Conservation (phyloP, 2,888 invertebrate genomes). For the Aromia moschata region DNA sequence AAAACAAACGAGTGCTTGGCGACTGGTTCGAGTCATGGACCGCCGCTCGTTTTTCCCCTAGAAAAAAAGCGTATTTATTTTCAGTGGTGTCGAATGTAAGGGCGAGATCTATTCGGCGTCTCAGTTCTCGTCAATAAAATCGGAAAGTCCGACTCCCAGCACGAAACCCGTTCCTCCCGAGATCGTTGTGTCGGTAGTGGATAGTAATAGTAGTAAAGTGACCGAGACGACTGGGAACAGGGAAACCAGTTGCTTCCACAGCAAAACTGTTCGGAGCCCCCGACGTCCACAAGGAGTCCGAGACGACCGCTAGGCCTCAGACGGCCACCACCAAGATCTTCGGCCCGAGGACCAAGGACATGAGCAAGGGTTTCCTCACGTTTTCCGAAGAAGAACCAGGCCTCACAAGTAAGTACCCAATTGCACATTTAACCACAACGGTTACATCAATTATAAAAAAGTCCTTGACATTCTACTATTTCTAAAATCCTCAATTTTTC, state of each 20-base stretch:
- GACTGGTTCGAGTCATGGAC: slow-evolving; percentile 21
- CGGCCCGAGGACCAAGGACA: slow-evolving; percentile 86
- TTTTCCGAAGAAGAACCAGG: slow-evolving; percentile 86
- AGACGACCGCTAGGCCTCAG: slow-evolving; percentile 63
- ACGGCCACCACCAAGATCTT: slow-evolving; percentile 81
- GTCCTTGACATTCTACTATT: too few relatives aligned
- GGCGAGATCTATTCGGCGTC: slow-evolving; percentile 80
- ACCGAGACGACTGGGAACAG: slow-evolving; percentile 19
- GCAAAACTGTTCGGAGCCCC: slow-evolving; percentile 55
- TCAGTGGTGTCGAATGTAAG: slow-evolving; percentile 81
- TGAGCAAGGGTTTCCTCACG: slow-evolving; percentile 92
- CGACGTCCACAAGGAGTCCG: slow-evolving; percentile 15
- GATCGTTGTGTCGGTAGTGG: slow-evolving; percentile 39
- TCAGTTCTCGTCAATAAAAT: slow-evolving; percentile 62
- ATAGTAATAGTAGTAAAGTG: slow-evolving; percentile 21
- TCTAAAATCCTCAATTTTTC: too few relatives aligned
- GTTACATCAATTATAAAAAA: too few relatives aligned
- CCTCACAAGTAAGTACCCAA: slow-evolving; percentile 87
- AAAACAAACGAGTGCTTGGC: slow-evolving; percentile 12
- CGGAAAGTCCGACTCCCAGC: slow-evolving; percentile 39
- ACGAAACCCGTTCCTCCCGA: slow-evolving; percentile 31
- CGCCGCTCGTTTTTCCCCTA: slow-evolving; percentile 6
- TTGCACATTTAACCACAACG: too few relatives aligned
- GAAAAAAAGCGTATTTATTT: slow-evolving; percentile 49
- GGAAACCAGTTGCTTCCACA: slow-evolving; percentile 28